Evolutionary conservation across 2,888 invertebrate genomes (phyloP).

Genomic region (Trachelus tabidus): DNA sequence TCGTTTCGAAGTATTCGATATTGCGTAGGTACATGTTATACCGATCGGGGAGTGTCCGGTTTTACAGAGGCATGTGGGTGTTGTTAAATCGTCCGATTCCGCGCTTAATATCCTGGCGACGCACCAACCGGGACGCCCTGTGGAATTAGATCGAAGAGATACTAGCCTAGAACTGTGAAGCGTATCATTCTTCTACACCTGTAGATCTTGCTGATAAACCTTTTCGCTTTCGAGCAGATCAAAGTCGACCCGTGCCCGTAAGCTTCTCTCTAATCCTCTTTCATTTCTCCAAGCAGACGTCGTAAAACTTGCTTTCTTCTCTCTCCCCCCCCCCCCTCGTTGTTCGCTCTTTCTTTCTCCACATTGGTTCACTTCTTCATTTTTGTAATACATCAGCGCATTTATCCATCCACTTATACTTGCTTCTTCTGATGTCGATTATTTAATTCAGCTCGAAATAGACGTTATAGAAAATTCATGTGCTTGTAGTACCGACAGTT

Average conservation of each 20-base stretch:
- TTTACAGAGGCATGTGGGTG: neutral
- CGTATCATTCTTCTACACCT: neutral
- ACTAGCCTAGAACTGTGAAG: neutral
- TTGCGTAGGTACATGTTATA: neutral
- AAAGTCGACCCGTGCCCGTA: neutral
- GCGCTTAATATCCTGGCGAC: neutral
- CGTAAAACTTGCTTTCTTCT: neutral
- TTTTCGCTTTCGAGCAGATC: neutral
- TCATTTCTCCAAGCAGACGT: neutral
- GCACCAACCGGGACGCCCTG: neutral
- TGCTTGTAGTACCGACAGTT: neutral
- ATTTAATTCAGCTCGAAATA: neutral
- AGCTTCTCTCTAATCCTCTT: neutral
- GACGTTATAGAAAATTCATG: neutral
- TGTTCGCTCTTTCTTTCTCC: neutral
- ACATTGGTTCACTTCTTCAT: neutral
- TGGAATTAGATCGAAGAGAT: neutral
- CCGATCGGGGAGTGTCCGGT: neutral
- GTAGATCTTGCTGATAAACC: neutral
- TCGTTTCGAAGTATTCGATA: neutral
- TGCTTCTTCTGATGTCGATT: neutral
- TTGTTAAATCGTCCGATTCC: neutral
- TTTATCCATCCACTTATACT: neutral
- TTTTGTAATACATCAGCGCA: neutral
- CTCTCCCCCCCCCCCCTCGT: neutral